These are phyloP conservation scores for Aethina tumida DNA, from an alignment of 1,140 invertebrate genomes.

Conservation along the genomic window DNA sequence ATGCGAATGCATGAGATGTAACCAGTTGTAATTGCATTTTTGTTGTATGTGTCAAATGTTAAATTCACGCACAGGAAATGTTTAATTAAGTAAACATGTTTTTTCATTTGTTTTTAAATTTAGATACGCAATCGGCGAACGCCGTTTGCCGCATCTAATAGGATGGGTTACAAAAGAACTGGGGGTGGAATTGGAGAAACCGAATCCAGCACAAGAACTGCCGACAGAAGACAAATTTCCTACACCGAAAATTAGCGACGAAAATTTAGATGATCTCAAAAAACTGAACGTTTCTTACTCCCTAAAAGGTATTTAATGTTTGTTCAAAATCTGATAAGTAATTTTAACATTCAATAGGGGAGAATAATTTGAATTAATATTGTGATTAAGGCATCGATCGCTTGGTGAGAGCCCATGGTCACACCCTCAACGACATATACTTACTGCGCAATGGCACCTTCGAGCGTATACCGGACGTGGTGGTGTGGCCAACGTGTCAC, in stretches of 20 bases:
- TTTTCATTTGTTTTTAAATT: conserved; percentile 13
- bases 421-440: conserved; percentile 87
- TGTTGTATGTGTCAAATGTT: no score
- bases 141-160: conserved; percentile 66
- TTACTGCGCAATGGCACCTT: conserved; percentile 57
- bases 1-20: no score
- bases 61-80: no score
- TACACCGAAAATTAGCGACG: conserved; percentile 39
- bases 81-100: no score
- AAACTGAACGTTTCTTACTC: conserved; percentile 60
- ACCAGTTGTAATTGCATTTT: no score
- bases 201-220: conserved; percentile 38
- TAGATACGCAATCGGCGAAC: conserved; percentile 77
- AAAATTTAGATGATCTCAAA: conserved; percentile 51
- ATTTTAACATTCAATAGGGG: no score
- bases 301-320: conserved; percentile 44
- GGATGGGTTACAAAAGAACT: conserved; percentile 72
- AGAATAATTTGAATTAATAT: no score
- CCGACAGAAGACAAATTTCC: conserved; percentile 45
- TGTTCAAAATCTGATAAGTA: no score
- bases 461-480: conserved; percentile 82
- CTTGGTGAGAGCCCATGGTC: conserved; percentile 86
- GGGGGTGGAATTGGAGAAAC: conserved; percentile 46
- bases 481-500: conserved; percentile 84
- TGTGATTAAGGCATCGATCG: conserved; percentile 81